phyloP scores from a whole-genome alignment of 1,140 invertebrate species.

The Lepidurus couesii region DNA sequence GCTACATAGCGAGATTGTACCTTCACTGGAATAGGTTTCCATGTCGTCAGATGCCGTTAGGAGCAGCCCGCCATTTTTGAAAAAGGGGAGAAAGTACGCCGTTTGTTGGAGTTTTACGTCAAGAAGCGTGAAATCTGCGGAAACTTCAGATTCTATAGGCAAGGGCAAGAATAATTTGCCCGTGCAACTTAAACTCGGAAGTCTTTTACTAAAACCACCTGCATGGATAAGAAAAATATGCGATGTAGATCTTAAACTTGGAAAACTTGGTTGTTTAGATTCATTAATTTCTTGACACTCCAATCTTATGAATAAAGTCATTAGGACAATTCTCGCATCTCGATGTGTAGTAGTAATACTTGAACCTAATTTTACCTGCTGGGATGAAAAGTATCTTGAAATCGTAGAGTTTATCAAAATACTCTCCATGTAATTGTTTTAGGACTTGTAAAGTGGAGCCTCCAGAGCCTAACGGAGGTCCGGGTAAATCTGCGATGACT shows the following conservation, averaged over 20 bases:
- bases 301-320: no score
- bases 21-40: conserved; percentile 43
- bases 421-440: conserved; percentile 38
- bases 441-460: conserved; percentile 47
- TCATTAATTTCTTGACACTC: no score
- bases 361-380: conserved; percentile 39
- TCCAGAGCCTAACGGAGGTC: conserved; percentile 45
- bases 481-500: conserved; percentile 45
- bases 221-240: background rate
- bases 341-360: no score
- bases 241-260: no score
- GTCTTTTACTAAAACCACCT: conserved; percentile 48
- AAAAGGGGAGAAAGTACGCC: conserved; percentile 45
- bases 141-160: conserved; percentile 40
- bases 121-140: conserved; percentile 43
- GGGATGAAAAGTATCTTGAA: conserved; percentile 47
- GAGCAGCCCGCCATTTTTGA: conserved; percentile 47
- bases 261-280: no score
- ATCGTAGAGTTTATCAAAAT: conserved; percentile 38
- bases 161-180: conserved; percentile 49
- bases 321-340: no score
- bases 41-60: conserved; percentile 49
- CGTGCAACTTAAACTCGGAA: conserved; percentile 46
- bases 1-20: background rate
- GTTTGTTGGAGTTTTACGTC: conserved; percentile 49